Percentiles rank a stretch among this genome's conserved stretches.
Conservation (phyloP, 1,140 invertebrate genomes). For the Cataglyphis hispanica region DNA sequence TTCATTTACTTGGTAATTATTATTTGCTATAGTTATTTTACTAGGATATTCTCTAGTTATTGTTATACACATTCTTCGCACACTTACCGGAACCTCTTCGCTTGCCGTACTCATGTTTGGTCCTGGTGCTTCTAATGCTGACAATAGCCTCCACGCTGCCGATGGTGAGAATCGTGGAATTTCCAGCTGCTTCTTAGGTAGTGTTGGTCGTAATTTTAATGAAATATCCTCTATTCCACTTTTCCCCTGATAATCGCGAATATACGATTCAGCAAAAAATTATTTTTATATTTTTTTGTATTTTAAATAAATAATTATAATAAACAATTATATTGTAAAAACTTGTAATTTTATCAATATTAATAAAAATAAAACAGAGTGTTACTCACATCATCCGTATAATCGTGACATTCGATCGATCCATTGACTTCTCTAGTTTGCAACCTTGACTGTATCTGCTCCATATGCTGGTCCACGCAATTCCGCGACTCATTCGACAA, state of each 20-base stretch:
- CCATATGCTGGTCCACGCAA: slow-evolving; percentile 82
- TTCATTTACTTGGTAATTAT: slow-evolving; percentile 57
- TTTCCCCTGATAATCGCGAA: slow-evolving; percentile 66
- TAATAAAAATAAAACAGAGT: background rate
- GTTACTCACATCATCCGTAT: slow-evolving; percentile 73
- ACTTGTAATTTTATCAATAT: background rate
- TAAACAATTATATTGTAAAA: slow-evolving; percentile 14
- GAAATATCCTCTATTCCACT: slow-evolving; percentile 88
- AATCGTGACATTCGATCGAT: slow-evolving; percentile 57
- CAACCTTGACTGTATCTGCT: slow-evolving; percentile 65
- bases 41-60: background rate
- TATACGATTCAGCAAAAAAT: background rate
- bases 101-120: slow-evolving; percentile 81
- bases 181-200: slow-evolving; percentile 92
- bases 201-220: slow-evolving; percentile 90
- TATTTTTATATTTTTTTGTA: background rate
- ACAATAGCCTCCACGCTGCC: slow-evolving; percentile 93
- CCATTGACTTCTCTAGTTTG: slow-evolving; percentile 59
- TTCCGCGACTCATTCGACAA: slow-evolving; percentile 81
- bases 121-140: slow-evolving; percentile 82
- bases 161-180: slow-evolving; percentile 93
- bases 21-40: background rate
- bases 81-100: slow-evolving; percentile 81
- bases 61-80: slow-evolving; percentile 50
- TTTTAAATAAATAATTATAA: slow-evolving; percentile 23